Conservation (phyloP, 2,888 invertebrate genomes). For the Sycophila texana region DNA sequence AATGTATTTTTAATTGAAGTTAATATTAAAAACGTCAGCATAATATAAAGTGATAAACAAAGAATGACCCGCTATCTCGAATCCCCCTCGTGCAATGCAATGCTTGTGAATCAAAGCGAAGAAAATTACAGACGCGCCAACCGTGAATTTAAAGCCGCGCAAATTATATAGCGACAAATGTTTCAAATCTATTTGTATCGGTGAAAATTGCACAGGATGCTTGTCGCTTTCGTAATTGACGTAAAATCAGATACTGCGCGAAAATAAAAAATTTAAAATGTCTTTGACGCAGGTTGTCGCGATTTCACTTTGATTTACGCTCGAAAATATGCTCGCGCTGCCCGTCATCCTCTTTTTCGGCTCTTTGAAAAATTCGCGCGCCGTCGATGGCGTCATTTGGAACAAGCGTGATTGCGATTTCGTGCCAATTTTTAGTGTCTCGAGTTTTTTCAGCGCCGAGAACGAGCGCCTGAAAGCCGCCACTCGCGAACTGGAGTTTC, state of each 20-base stretch:
- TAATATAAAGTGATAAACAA: too few relatives aligned
- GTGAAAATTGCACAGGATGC: too few relatives aligned
- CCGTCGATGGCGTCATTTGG: slow-evolving; percentile 39
- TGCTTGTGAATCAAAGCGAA: too few relatives aligned
- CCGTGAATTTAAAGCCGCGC: too few relatives aligned
- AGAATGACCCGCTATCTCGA: too few relatives aligned
- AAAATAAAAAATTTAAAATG: not conserved
- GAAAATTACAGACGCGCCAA: too few relatives aligned
- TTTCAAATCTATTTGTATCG: too few relatives aligned
- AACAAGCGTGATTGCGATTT: slow-evolving; percentile 14
- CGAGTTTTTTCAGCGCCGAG: not conserved
- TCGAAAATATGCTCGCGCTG: slow-evolving; percentile 5
- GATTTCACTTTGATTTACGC: not conserved
- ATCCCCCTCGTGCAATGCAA: too few relatives aligned
- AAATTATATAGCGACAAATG: too few relatives aligned
- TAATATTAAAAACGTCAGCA: too few relatives aligned
- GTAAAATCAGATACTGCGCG: slow-evolving; percentile 3
- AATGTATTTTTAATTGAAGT: too few relatives aligned
- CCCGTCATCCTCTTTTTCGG: not conserved
- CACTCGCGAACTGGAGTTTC: slow-evolving; percentile 5
- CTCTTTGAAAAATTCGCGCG: not conserved
- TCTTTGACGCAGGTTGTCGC: not conserved
- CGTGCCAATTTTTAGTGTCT: slow-evolving; percentile 32
- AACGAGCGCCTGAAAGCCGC: not conserved
- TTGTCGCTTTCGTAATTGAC: not conserved